Evolutionary conservation across 2,888 invertebrate genomes (phyloP), one percentile per base, ranked within the genome.

Genomic region (Phrixothrix hirtus): DNA sequence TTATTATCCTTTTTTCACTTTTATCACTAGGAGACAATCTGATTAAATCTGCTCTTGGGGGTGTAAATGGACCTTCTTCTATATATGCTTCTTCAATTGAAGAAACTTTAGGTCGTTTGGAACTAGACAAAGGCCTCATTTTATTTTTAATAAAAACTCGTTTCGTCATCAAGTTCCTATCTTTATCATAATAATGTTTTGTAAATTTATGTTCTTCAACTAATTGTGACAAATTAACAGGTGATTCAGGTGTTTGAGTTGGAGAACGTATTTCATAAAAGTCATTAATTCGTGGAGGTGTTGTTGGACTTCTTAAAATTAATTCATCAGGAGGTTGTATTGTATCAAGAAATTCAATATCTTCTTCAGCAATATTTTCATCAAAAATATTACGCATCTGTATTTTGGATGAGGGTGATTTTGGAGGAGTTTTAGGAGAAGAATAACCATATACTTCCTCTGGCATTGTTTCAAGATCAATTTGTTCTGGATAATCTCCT

Each of bases 131-230:
- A 1, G 42, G 41, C 9, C 41, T 12, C 6, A 25, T 6, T 44
- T 37, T 55, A 32, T 44, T 45, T 41, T 49, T 49, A 29, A 47
- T 27, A 17, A 38, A 36, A 13, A 54, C 6, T 3, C 2, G 1
- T 5, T 26, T 34, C 1, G 36, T 34, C 39, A 54, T 43, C 1
- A 39, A 12, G 5, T 32, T 29, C 44, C 17, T 43, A 1, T n/a
- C 13, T 29, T 6, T 27, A 21, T 54, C 54, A 29, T 43, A 38
- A 30, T n/a, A 29, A 11, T 44, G 48, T 9, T 31, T 11, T 10
- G 54, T 54, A 7, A 36, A 48, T 35, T 38, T 13, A 25, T 54
- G 54, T 27, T 17, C 25, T 17, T 9, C 4, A 15, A 49, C n/a
- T 2, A n/a, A 2, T 30, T 43, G 12, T 10, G 14, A 4, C 3